Evolutionary conservation across 2,113 vertebrate genomes (phyloP), one percentile per base, ranked within the genome.

Genomic region (Thomomys bottae): DNA sequence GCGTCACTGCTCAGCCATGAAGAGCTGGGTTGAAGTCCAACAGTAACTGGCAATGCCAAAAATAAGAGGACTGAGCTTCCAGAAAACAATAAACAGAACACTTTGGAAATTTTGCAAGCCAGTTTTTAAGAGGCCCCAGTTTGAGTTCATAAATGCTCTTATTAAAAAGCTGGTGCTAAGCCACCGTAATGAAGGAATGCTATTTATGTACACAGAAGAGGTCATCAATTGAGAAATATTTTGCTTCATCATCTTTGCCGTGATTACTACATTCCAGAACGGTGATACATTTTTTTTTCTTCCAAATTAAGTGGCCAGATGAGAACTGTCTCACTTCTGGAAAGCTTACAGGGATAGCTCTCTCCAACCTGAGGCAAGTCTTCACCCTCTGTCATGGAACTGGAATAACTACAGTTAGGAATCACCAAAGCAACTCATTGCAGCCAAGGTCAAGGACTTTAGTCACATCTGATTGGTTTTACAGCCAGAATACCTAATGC

Each of bases 71-170:
- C 67, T 64, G 45, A 67, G 42, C 77, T 67, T 94, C 88, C 79
- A 94, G 89, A 73, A 95, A 90, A 95, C 38, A 92, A 91, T 64
- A 88, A 87, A 3, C 45, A 94, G 95, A 93, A 8, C 17, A 14
- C 70, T 94, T 57, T 73, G 73, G 20, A 85, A 89, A 49, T 93
- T 87, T 49, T 88, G 68, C 81, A 96, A 77, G 21, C n/a, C 76
- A 57, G 40, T 70, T 94, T 95, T 84, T 66, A 92, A 94, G 89
- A 95, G 49, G 82, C 75, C 5, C 66, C 6, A 0, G 38, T 32
- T 36, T 26, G 7, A 57, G 67, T 64, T 75, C 67, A 84, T 88
- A 89, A 68, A 83, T 75, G 72, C 0, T 71, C n/a, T 61, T 30
- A 12, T 92, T 79, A 28, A 61, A 91, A 93, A 80, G 40, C 24